These are phyloP conservation scores for Polydrusus cervinus DNA, from an alignment of 2,888 invertebrate genomes.

Conservation along the genomic window DNA sequence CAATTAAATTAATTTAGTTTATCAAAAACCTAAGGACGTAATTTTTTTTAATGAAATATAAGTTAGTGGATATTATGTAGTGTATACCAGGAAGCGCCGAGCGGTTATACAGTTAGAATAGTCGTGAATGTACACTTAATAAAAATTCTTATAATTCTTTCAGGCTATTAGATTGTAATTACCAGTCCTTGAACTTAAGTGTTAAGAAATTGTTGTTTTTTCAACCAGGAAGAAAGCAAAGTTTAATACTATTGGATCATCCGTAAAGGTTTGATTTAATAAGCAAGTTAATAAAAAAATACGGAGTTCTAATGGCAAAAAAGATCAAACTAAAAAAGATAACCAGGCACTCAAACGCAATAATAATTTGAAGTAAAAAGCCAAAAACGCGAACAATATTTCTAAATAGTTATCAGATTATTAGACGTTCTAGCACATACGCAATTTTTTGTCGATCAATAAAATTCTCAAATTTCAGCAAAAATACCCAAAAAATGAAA, in stretches of 20 bases:
- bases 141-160: slow-evolving; percentile 42
- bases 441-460: too few species aligned
- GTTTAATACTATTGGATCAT: slow-evolving; percentile 16
- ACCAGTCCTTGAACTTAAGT: slow-evolving; percentile 40
- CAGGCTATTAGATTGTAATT: slow-evolving; percentile 39
- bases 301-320: too few species aligned
- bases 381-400: too few species aligned
- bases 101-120: slow-evolving; percentile 26
- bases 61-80: slow-evolving; percentile 12
- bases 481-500: too few species aligned
- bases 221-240: slow-evolving; percentile 30
- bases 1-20: background rate
- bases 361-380: too few species aligned
- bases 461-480: too few species aligned
- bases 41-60: slow-evolving; percentile 4
- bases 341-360: too few species aligned
- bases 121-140: slow-evolving; percentile 30
- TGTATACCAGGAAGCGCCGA: slow-evolving; percentile 33
- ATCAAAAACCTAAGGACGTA: background rate
- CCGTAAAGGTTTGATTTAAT: slow-evolving; percentile 9
- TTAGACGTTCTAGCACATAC: too few species aligned
- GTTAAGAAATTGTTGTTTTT: slow-evolving; percentile 28
- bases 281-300: too few species aligned
- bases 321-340: too few species aligned
- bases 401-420: too few species aligned